Conservation (phyloP, 2,888 invertebrate species). For the Diaprepes abbreviatus region DNA sequence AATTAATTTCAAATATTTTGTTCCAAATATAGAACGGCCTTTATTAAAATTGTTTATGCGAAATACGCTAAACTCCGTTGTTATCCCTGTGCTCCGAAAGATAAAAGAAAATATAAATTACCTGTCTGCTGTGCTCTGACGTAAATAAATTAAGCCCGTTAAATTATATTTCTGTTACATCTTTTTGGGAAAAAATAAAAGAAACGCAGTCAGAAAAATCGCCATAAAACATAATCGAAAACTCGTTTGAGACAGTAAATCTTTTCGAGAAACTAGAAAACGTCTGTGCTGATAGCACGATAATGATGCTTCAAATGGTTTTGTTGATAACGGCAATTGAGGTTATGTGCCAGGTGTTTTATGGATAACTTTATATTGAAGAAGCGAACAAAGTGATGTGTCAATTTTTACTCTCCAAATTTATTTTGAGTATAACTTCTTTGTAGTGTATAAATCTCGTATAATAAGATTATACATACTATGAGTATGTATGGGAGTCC, state of each 20-base stretch:
- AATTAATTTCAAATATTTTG: too few species aligned
- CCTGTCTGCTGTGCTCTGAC: constrained; percentile 30
- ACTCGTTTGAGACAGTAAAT: constrained; percentile 62
- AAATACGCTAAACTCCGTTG: constrained; percentile 10
- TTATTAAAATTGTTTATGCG: constrained; percentile 14
- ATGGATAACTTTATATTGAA: constrained; percentile 30
- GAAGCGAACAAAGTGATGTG: constrained; percentile 8
- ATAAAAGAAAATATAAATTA: constrained; percentile 43
- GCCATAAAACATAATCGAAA: constrained; percentile 65
- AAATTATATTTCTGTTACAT: constrained; percentile 36
- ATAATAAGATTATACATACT: too few species aligned
- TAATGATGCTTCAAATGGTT: constrained; percentile 63
- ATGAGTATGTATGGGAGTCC: too few species aligned
- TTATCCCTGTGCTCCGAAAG: constrained; percentile 14
- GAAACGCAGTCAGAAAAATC: constrained; percentile 53
- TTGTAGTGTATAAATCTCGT: too few species aligned
- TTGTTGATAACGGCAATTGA: constrained; percentile 60
- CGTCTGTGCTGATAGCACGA: constrained; percentile 58
- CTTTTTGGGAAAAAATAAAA: constrained; percentile 32
- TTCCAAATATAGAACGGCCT: neutral
- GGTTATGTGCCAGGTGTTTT: constrained; percentile 42
- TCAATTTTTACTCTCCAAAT: neutral
- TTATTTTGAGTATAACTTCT: too few species aligned
- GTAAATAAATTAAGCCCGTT: constrained; percentile 41
- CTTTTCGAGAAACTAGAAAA: constrained; percentile 32